These are phyloP conservation scores for Sminthurides bifidus DNA, from an alignment of 1,140 invertebrate species.

Conservation along the genomic window DNA sequence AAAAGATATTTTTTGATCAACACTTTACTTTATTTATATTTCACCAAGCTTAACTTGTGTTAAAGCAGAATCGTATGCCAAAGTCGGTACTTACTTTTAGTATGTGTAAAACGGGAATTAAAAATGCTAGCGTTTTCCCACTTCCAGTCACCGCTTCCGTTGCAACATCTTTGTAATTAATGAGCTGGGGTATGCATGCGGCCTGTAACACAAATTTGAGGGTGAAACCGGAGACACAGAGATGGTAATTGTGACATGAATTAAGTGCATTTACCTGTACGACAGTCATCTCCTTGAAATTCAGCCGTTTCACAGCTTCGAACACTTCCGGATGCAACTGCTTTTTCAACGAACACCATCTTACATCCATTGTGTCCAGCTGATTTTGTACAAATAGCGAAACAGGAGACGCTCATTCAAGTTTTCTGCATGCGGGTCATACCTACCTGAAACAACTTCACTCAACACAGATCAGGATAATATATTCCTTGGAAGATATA, in stretches of 20 bases:
- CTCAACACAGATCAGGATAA: too few relatives aligned
- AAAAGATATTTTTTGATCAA: constrained; percentile 5
- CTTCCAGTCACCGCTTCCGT: constrained; percentile 94
- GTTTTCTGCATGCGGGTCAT: too few relatives aligned
- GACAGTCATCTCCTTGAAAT: constrained; percentile 48
- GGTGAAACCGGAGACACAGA: not conserved
- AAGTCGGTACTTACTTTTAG: constrained; percentile 54
- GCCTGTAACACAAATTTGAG: constrained; percentile 43
- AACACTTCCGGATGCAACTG: not conserved
- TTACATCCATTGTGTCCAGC: not conserved
- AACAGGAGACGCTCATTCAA: too few relatives aligned
- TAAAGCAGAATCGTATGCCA: too few relatives aligned
- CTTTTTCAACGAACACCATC: not conserved
- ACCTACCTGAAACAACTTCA: too few relatives aligned
- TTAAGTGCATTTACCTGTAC: constrained; percentile 45
- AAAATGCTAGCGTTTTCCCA: constrained; percentile 90
- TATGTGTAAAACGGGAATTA: constrained; percentile 81
- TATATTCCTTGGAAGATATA: too few relatives aligned
- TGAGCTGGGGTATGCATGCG: constrained; percentile 77
- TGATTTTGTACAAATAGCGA: too few relatives aligned
- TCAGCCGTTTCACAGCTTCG: not conserved
- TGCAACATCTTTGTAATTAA: constrained; percentile 87
- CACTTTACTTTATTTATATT: not conserved
- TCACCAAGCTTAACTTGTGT: too few relatives aligned
- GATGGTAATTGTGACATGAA: constrained; percentile 9